These are phyloP conservation scores for Lithosia quadra DNA, from an alignment of 2,888 invertebrate species.

Conservation along the genomic window DNA sequence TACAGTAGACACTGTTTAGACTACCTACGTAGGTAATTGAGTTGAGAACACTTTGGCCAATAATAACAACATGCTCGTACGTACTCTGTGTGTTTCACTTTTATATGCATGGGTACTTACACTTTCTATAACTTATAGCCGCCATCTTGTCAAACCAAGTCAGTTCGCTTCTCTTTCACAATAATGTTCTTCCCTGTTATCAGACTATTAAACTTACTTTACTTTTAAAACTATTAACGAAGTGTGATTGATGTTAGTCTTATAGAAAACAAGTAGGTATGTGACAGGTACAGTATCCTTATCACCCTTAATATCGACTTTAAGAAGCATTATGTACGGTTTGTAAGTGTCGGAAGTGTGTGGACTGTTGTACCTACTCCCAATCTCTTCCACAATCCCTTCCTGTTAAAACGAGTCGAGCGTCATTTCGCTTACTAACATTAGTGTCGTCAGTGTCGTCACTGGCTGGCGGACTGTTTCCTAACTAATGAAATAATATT, in stretches of 20 bases:
- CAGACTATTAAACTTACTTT: too few relatives aligned
- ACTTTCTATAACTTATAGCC: neutral
- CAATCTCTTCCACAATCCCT: neutral
- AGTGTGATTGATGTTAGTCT: too few relatives aligned
- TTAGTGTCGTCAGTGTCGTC: too few relatives aligned
- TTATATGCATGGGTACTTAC: neutral
- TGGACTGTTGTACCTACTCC: neutral
- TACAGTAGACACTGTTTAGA: slow-evolving; percentile 38
- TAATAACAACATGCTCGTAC: neutral
- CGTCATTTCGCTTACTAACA: too few relatives aligned
- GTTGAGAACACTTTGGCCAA: neutral
- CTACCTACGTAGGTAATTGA: slow-evolving; percentile 20
- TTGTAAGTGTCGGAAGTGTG: neutral
- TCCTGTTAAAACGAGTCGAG: neutral
- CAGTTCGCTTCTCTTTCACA: neutral
- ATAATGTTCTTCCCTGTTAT: neutral
- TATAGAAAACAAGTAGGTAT: too few relatives aligned
- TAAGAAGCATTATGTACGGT: neutral
- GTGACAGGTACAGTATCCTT: neutral
- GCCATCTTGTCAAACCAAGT: neutral
- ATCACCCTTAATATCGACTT: neutral
- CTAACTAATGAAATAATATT: too few relatives aligned
- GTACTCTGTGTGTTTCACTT: neutral
- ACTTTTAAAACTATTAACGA: too few relatives aligned
- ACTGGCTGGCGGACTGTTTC: too few relatives aligned